phyloP scores from a whole-genome alignment of 2,797 vertebrate species.

The Silurus aristotelis region DNA sequence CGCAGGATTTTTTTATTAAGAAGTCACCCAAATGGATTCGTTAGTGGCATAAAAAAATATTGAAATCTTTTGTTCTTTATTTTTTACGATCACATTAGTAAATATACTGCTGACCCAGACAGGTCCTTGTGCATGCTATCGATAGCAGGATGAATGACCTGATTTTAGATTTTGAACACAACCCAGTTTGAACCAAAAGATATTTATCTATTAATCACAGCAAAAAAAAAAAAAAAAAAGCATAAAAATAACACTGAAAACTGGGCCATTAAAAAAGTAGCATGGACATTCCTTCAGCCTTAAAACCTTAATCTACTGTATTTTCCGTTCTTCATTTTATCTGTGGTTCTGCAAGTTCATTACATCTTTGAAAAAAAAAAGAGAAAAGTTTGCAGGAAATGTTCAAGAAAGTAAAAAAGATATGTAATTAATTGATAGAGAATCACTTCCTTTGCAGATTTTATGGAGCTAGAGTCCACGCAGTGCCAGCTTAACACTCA shows the following conservation, averaged over 20 bases:
- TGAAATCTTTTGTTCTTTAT: conserved; percentile 68
- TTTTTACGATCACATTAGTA: conserved; percentile 66
- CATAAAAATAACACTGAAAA: conserved; percentile 36
- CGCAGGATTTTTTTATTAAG: too few species aligned
- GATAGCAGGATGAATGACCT: conserved; percentile 74
- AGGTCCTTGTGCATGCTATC: conserved; percentile 63
- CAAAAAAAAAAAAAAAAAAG: conserved; percentile 59
- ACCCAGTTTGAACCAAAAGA: conserved; percentile 70
- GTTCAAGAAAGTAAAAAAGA: conserved; percentile 30
- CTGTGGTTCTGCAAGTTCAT: background rate
- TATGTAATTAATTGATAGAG: conserved; percentile 23
- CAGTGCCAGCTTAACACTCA: conserved; percentile 39
- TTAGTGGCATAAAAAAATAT: conserved; percentile 70
- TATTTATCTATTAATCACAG: conserved; percentile 75
- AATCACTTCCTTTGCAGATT: conserved; percentile 35
- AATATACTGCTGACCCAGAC: conserved; percentile 73
- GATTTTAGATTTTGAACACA: conserved; percentile 63
- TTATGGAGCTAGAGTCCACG: conserved; percentile 22
- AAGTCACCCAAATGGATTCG: conserved; percentile 59
- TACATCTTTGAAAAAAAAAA: background rate
- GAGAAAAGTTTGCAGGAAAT: conserved; percentile 25
- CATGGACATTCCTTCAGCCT: conserved; percentile 13
- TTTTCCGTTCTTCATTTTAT: conserved; percentile 4
- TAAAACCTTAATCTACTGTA: background rate
- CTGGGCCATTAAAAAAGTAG: conserved; percentile 23